Evolutionary conservation across 2,113 vertebrate genomes (phyloP).

Genomic region (Enhydra lutris): DNA sequence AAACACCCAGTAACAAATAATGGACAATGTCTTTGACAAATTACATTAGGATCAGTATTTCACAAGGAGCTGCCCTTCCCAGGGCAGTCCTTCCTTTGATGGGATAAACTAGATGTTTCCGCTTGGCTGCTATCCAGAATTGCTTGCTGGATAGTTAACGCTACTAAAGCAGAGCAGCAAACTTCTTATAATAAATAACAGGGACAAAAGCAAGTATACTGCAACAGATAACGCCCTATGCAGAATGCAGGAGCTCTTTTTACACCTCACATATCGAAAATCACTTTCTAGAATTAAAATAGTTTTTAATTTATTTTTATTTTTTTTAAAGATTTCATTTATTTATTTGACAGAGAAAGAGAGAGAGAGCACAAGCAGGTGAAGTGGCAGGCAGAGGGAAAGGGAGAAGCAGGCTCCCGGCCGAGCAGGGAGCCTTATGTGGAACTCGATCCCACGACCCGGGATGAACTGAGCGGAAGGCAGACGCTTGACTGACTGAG

Average conservation of each 20-base stretch:
- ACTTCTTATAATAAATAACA: not conserved
- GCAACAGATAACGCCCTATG: not conserved
- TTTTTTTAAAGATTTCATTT: no score
- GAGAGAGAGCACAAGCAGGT: no score
- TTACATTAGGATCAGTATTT: not conserved
- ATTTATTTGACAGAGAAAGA: no score
- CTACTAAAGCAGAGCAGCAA: not conserved
- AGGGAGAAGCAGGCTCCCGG: no score
- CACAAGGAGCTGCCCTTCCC: not conserved
- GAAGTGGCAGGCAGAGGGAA: no score
- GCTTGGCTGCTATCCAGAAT: not conserved
- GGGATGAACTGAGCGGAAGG: no score
- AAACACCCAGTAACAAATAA: not conserved
- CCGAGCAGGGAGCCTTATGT: no score
- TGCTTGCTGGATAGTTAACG: not conserved
- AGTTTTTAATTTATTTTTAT: not conserved
- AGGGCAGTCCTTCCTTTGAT: not conserved
- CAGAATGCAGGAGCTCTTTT: not conserved
- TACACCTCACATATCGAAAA: slow-evolving; percentile 5
- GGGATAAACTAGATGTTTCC: not conserved
- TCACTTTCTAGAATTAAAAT: not conserved
- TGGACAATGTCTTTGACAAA: not conserved
- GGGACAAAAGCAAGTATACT: not conserved
- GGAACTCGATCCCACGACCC: no score
- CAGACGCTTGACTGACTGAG: no score